Base-by-base conservation (phyloP, 2,888 invertebrate species). In the Bombyx huttoni region DNA sequence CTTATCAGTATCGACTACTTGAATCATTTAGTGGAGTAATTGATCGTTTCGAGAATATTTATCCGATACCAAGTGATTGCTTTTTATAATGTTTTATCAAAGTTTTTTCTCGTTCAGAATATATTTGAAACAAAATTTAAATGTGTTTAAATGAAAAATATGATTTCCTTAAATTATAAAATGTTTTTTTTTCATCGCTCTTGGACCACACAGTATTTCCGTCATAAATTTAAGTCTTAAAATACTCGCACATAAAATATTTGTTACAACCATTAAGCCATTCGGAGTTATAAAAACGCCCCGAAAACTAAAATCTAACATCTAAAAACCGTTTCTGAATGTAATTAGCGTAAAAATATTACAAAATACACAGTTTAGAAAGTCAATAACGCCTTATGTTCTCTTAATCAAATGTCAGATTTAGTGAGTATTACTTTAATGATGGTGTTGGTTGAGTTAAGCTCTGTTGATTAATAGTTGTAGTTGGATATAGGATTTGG, bases 401-500 rank as follows among this genome's bases (percentile, higher is more conserved):
- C 78, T 81, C 80, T 86, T 81, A 84, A 83, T 85, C 83, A 82
- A 82, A 82, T 61, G 85, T 87, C 85, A 70, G 87, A 86, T 86
- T 84, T 84, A 75, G 79, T 76, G 71, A 81, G 78, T 81, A 83
- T 81, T 73, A 67, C 70, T 79, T 73, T 82, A 84, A 82, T 83
- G 77, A 82, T 79, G 78, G 77, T 70, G 71, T 73, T 75, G 69
- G 71, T 68, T 61, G 72, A 69, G 74, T 69, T 85, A 84, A 86
- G 78, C 80, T 73, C 56, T 54, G 60, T 65, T 85, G 83, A 87
- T 84, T 80, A 79, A 87, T 86, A 58, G 70, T 64, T 58, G 62
- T 68, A 63, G 71, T 71, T 65, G 69, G 66, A 62, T 69, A 71
- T 67, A 62, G 70, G 72, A 75, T 73, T 70, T 65, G 63, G 69